Percentiles rank a stretch among this genome's conserved stretches.
Evolutionary conservation across 1,140 invertebrate species (phyloP).

Genomic region (Stegodyphus mimosarum): DNA sequence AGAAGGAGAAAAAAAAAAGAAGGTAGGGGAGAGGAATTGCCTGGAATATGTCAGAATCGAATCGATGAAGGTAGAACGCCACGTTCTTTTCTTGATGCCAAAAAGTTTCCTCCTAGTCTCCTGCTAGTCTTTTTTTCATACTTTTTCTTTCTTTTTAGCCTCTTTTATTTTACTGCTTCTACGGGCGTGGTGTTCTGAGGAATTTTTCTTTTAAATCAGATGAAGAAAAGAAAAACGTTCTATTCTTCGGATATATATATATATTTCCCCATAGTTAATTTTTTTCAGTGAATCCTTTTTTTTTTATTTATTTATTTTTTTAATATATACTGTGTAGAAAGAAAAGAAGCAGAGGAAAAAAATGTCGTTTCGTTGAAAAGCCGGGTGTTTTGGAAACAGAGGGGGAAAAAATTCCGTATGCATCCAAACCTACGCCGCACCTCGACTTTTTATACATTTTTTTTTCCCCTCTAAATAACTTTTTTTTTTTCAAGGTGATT

Average conservation of each 20-base stretch:
- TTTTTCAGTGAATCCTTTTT: neutral
- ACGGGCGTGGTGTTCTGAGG: conserved; percentile 34
- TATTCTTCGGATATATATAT: conserved; percentile 26
- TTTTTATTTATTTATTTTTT: neutral
- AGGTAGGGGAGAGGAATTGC: conserved; percentile 20
- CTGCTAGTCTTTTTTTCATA: neutral
- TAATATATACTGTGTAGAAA: neutral
- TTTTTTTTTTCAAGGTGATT: too few relatives aligned
- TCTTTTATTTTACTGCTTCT: neutral
- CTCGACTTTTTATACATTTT: too few relatives aligned
- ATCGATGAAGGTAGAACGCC: conserved; percentile 58
- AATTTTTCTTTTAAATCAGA: conserved; percentile 41
- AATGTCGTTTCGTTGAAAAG: too few relatives aligned
- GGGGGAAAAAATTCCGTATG: too few relatives aligned
- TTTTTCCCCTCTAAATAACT: too few relatives aligned
- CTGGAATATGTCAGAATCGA: conserved; percentile 60
- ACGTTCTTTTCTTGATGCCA: conserved; percentile 34
- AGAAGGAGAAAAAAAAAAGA: conserved; percentile 7
- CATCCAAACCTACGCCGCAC: too few relatives aligned
- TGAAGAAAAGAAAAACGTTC: conserved; percentile 35
- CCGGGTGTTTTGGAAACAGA: too few relatives aligned
- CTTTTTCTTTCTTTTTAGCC: neutral
- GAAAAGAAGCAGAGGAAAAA: too few relatives aligned
- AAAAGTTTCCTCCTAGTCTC: conserved; percentile 34
- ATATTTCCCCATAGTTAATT: conserved; percentile 25